Evolutionary conservation across 2,797 vertebrate genomes (phyloP).

Genomic region (Thripadectes ignobilis): DNA sequence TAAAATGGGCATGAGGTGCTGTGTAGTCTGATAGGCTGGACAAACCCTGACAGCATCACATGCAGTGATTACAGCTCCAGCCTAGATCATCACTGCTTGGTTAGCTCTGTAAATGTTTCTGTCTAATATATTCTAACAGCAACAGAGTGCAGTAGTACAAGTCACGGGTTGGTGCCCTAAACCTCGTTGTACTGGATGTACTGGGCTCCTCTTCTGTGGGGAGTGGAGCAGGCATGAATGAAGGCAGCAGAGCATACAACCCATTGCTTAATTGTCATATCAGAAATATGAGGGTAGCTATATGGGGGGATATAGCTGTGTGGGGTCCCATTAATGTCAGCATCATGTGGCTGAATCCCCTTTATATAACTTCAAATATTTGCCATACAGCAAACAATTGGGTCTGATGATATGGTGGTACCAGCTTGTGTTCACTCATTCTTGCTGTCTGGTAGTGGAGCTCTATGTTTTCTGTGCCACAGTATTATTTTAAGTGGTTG

Average conservation of each 20-base stretch:
- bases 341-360: background rate
- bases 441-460: background rate
- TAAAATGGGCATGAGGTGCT: background rate
- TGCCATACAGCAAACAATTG: background rate
- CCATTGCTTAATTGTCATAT: constrained; percentile 3
- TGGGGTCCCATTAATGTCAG: background rate
- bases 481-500: background rate
- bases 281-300: background rate
- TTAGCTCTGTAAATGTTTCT: constrained; percentile 16
- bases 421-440: fast-evolving
- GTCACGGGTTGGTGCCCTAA: background rate
- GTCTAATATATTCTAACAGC: background rate
- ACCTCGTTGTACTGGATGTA: background rate
- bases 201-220: background rate
- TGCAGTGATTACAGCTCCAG: background rate
- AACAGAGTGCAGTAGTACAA: background rate
- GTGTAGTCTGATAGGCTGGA: constrained; percentile 34
- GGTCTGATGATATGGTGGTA: background rate
- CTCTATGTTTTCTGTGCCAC: background rate
- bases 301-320: background rate
- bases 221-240: background rate
- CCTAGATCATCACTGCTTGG: constrained; percentile 3
- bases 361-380: background rate
- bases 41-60: background rate
- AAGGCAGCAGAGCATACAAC: background rate